Conservation (phyloP, 1,140 invertebrate species). For the Drosophila nigromelanica region DNA sequence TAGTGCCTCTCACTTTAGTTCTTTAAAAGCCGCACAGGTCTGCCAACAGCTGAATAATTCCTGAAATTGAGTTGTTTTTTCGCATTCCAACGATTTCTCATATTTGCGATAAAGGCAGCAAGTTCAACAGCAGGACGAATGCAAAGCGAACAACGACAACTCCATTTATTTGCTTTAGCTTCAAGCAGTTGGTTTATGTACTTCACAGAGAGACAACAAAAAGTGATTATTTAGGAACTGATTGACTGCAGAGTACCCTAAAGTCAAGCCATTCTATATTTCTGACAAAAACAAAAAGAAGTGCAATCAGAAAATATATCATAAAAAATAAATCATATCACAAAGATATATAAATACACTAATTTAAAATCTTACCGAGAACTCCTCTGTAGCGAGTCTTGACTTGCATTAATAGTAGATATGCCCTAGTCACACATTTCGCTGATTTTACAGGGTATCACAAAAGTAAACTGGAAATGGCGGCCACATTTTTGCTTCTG, state of each 20-base stretch:
- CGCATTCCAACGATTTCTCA: constrained; percentile 35
- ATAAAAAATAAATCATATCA: too few relatives aligned
- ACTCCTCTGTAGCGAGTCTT: too few relatives aligned
- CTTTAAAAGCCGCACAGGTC: neutral
- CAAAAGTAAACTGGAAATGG: constrained; percentile 49
- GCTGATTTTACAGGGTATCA: constrained; percentile 40
- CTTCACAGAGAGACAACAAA: constrained; percentile 25
- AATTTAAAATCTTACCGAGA: too few relatives aligned
- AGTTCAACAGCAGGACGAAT: constrained; percentile 52
- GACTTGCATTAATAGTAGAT: too few relatives aligned
- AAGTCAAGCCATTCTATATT: neutral
- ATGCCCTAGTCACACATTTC: neutral
- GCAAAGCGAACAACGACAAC: constrained; percentile 61
- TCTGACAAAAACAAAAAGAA: too few relatives aligned
- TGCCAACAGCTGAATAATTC: constrained; percentile 16
- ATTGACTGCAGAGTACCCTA: constrained; percentile 7
- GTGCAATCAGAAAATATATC: too few relatives aligned
- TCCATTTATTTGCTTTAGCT: constrained; percentile 60
- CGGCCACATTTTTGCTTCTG: constrained; percentile 53
- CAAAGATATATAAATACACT: too few relatives aligned
- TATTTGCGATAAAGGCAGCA: constrained; percentile 46
- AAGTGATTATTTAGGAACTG: neutral
- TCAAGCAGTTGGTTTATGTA: constrained; percentile 57
- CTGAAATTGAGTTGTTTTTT: constrained; percentile 46
- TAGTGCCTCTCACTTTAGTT: neutral